These are phyloP conservation scores for Corythucha ciliata DNA, from an alignment of 2,888 invertebrate genomes.

Conservation along the genomic window DNA sequence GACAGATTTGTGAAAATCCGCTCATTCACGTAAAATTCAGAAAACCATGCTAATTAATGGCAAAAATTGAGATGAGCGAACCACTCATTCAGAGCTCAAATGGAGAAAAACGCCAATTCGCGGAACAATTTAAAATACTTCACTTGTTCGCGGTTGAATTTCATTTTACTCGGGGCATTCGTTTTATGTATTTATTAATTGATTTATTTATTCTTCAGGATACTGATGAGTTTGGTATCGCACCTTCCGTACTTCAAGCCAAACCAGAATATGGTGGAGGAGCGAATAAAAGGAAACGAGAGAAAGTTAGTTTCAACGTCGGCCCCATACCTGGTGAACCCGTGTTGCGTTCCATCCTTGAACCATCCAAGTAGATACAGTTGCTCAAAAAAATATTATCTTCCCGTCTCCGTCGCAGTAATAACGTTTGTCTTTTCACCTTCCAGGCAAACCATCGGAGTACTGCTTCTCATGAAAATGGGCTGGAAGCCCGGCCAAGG, in stretches of 20 bases:
- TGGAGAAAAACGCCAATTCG: too few species aligned
- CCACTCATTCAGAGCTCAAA: too few species aligned
- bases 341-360: slow-evolving; percentile 48
- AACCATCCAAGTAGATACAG: slow-evolving; percentile 46
- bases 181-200: slow-evolving; percentile 12
- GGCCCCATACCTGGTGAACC: slow-evolving; percentile 52
- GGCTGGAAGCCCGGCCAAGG: slow-evolving; percentile 91
- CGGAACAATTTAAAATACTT: too few species aligned
- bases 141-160: too few species aligned
- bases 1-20: too few species aligned
- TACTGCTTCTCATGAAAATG: slow-evolving; percentile 74
- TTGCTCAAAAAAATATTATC: too few species aligned
- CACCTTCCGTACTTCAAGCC: slow-evolving; percentile 74
- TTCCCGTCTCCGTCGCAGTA: too few species aligned
- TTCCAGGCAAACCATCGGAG: slow-evolving; percentile 75
- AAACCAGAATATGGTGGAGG: slow-evolving; percentile 59
- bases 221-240: slow-evolving; percentile 76
- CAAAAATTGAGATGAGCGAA: too few species aligned
- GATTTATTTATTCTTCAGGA: too few species aligned
- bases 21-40: too few species aligned
- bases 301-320: slow-evolving; percentile 28
- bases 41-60: too few species aligned
- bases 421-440: too few species aligned
- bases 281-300: slow-evolving; percentile 37
- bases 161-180: neutral